Conservation (phyloP, 2,113 vertebrate species). For the Clarias macrocephalus region DNA sequence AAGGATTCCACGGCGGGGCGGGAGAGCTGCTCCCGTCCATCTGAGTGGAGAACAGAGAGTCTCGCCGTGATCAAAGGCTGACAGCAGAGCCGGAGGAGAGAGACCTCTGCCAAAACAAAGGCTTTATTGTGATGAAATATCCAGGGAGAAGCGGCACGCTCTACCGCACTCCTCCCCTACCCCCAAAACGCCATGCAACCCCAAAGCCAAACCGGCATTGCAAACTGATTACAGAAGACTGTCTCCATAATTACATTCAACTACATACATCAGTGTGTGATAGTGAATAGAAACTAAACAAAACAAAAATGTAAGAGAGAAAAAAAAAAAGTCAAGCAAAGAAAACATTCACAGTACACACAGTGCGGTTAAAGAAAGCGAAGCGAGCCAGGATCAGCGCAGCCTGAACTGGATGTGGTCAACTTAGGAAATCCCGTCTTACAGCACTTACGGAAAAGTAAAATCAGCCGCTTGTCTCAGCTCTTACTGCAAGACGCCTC, state of each 20-base stretch:
- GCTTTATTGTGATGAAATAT: conserved; percentile 69
- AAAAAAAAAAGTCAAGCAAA: not conserved
- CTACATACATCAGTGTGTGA: conserved; percentile 17
- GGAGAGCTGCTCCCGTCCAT: conserved; percentile 42
- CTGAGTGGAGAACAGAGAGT: conserved; percentile 41
- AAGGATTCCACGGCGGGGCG: conserved; percentile 43
- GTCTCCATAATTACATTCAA: conserved; percentile 29
- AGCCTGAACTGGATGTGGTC: conserved; percentile 28
- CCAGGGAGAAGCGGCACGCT: conserved; percentile 53
- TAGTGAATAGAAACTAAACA: conserved; percentile 3
- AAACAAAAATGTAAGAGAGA: not conserved
- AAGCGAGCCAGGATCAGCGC: conserved; percentile 12
- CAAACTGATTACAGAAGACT: conserved; percentile 59
- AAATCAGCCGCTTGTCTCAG: conserved; percentile 8
- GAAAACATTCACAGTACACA: conserved; percentile 18
- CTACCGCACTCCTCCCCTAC: conserved; percentile 59
- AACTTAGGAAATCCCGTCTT: conserved; percentile 39
- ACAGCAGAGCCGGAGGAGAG: conserved; percentile 70
- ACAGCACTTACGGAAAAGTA: conserved; percentile 24
- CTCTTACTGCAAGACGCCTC: conserved; percentile 8
- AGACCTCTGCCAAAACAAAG: conserved; percentile 70
- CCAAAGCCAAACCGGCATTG: conserved; percentile 49
- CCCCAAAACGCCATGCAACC: conserved; percentile 12
- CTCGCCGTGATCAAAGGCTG: conserved; percentile 75
- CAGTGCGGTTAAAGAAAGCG: conserved; percentile 1